Evolutionary conservation across 2,113 vertebrate species (phyloP).

Genomic region (Petroica traversi): DNA sequence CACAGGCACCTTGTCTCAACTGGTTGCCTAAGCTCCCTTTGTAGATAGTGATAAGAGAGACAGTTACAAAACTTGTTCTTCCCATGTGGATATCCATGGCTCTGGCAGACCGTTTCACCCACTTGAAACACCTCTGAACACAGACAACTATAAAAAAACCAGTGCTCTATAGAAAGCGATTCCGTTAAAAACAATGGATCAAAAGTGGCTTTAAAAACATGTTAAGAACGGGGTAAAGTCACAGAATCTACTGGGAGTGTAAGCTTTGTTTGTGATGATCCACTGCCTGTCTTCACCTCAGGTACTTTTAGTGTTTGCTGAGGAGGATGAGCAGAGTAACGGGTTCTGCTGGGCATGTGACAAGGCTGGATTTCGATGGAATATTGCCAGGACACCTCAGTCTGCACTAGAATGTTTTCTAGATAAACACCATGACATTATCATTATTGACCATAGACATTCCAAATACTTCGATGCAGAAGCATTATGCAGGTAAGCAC

Average conservation of each 20-base stretch:
- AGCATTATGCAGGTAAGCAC: conserved; percentile 89
- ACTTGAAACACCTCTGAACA: background rate
- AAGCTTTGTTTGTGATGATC: background rate
- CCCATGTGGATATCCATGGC: background rate
- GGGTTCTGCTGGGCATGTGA: conserved; percentile 95
- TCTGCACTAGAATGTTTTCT: conserved; percentile 87
- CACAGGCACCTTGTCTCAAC: background rate
- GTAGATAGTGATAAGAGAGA: background rate
- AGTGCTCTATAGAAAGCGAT: background rate
- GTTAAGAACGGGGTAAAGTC: background rate
- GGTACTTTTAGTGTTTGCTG: conserved; percentile 99
- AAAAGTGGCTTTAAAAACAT: background rate
- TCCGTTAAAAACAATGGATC: background rate
- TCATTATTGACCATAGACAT: conserved; percentile 95
- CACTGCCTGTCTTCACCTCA: conserved; percentile 56
- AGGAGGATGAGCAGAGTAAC: conserved; percentile 93
- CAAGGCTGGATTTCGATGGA: conserved; percentile 89
- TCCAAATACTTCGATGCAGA: conserved; percentile 92
- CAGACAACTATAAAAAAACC: background rate
- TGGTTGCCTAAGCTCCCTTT: background rate
- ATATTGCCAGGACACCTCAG: conserved; percentile 84
- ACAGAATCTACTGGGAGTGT: background rate
- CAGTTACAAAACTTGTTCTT: background rate
- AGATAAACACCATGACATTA: conserved; percentile 93
- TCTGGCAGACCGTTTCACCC: background rate